Evolutionary conservation across 2,113 vertebrate species (phyloP).

Genomic region (Thunnus thynnus): DNA sequence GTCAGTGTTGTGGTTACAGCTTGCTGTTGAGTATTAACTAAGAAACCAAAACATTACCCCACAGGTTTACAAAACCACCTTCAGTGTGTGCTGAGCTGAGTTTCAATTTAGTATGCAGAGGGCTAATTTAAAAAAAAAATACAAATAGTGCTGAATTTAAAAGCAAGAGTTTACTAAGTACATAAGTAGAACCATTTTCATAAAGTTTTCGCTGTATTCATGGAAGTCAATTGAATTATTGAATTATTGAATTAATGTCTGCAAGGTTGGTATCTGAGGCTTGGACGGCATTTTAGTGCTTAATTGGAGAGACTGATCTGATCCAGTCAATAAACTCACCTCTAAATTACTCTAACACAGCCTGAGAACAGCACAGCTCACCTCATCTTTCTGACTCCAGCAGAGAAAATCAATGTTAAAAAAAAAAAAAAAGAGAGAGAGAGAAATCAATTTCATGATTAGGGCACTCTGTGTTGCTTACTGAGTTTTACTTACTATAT

Average conservation of each 20-base stretch:
- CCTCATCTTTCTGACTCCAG: constrained; percentile 9
- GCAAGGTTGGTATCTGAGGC: background rate
- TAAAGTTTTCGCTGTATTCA: background rate
- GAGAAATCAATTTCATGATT: constrained; percentile 8
- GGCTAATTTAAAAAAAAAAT: too few species aligned
- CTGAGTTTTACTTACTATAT: background rate
- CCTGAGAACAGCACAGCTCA: constrained; percentile 4
- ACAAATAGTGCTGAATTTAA: too few species aligned
- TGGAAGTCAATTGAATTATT: background rate
- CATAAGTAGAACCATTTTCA: background rate
- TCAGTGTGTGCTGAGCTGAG: too few species aligned
- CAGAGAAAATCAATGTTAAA: constrained; percentile 37
- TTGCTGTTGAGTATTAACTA: too few species aligned
- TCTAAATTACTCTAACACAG: constrained; percentile 4
- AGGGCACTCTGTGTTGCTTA: background rate
- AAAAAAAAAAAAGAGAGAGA: background rate
- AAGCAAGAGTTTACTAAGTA: too few species aligned
- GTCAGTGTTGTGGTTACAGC: too few species aligned
- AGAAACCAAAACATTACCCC: too few species aligned
- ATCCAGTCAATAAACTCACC: constrained; percentile 32
- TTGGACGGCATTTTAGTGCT: background rate
- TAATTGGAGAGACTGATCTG: constrained; percentile 29
- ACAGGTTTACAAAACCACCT: too few species aligned
- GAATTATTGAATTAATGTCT: background rate
- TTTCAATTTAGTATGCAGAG: too few species aligned